Evolutionary conservation across 2,888 invertebrate genomes (phyloP).

Genomic region (Macrostomum cliftonense): DNA sequence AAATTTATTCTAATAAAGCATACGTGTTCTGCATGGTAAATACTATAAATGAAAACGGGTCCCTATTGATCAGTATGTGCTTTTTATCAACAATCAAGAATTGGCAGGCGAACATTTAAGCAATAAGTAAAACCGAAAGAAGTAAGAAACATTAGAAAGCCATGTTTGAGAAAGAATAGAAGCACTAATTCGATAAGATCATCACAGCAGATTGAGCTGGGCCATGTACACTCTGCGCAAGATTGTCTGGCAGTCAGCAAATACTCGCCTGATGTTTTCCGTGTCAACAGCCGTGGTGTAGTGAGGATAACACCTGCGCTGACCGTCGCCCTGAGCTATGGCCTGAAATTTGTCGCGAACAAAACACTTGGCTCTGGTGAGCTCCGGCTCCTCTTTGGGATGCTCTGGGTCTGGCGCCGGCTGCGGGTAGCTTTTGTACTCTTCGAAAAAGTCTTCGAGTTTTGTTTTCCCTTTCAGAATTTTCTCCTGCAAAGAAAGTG

Average conservation of each 20-base stretch:
- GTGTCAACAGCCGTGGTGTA: slow-evolving; percentile 99
- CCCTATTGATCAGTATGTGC: too few relatives aligned
- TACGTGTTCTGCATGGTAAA: too few relatives aligned
- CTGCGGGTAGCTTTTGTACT: slow-evolving; percentile 3
- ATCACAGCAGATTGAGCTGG: slow-evolving; percentile 3
- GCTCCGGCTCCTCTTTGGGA: slow-evolving; percentile 46
- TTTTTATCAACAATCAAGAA: too few relatives aligned
- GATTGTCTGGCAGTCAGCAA: slow-evolving; percentile 99
- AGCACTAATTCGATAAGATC: too few relatives aligned
- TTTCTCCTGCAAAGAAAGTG: too few relatives aligned
- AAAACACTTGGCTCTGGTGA: slow-evolving; percentile 98
- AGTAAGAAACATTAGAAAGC: too few relatives aligned
- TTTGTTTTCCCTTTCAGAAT: slow-evolving; percentile 3
- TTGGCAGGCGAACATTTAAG: too few relatives aligned
- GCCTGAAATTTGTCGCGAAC: slow-evolving; percentile 99
- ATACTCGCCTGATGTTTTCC: slow-evolving; percentile 99
- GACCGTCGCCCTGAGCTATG: slow-evolving; percentile 37
- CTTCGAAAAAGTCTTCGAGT: slow-evolving; percentile 4
- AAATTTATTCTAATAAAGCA: too few relatives aligned
- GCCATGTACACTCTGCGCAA: slow-evolving; percentile 68
- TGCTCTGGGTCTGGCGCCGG: background rate
- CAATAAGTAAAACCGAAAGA: too few relatives aligned
- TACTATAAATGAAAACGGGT: too few relatives aligned
- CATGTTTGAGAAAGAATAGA: too few relatives aligned
- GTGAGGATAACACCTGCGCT: slow-evolving; percentile 99